A percentile compares a stretch with the other conserved stretches of the same genome.
These are phyloP conservation scores for Portunus trituberculatus DNA, from an alignment of 1,140 invertebrate genomes.

Conservation along the genomic window DNA sequence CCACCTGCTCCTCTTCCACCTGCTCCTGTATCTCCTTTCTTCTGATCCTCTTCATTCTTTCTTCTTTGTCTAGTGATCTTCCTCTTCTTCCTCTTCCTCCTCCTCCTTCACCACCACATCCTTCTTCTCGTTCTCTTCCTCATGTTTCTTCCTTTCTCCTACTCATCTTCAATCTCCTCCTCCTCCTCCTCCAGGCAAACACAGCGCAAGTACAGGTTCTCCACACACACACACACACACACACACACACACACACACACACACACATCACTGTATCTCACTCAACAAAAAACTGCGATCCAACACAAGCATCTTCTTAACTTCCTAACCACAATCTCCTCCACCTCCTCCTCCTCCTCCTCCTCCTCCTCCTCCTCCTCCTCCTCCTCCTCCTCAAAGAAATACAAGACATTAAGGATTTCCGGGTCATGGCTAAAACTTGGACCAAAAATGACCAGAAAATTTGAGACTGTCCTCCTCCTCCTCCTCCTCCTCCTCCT, in stretches of 20 bases:
- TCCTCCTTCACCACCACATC: no score
- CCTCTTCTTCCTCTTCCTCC: no score
- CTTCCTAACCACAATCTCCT: neutral
- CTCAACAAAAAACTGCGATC: neutral
- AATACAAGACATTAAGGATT: neutral
- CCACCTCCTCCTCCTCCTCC: no score
- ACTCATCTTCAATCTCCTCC: neutral
- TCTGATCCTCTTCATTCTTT: no score
- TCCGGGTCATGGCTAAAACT: neutral
- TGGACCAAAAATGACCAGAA: neutral
- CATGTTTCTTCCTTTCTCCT: no score
- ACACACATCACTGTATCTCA: neutral
- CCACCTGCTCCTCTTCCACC: no score
- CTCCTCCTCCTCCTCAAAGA: neutral
- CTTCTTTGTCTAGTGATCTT: no score
- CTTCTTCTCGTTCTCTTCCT: no score
- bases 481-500: no score
- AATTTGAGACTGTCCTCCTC: neutral
- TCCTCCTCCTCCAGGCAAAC: neutral
- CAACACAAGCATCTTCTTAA: neutral
- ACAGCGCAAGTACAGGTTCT: neutral
- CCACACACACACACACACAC: slow-evolving; percentile 25
- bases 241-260: slow-evolving; percentile 34
- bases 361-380: neutral
- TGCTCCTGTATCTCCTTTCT: no score